A percentile compares a stretch with the other conserved stretches of the same genome.
These are phyloP conservation scores for Amblyopsis hoosieri DNA, from an alignment of 2,797 vertebrate species.

Conservation along the genomic window DNA sequence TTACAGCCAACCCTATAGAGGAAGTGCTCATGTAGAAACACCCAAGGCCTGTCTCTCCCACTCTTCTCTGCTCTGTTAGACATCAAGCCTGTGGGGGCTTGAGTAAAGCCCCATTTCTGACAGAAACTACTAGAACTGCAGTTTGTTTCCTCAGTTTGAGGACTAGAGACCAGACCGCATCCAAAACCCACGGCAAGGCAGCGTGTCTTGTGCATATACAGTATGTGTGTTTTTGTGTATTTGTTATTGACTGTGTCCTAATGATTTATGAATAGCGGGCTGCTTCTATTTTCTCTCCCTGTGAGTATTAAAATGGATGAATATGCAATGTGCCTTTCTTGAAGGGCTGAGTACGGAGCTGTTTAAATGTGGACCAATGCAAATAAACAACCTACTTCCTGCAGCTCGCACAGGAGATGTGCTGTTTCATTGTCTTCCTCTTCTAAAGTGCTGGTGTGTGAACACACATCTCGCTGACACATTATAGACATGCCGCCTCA, in stretches of 20 bases:
- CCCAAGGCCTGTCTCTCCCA: constrained; percentile 53
- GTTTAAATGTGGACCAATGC: constrained; percentile 70
- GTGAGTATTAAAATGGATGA: constrained; percentile 67
- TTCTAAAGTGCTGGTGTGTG: constrained; percentile 39
- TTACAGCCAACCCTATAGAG: constrained; percentile 76
- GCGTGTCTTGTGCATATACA: constrained; percentile 40
- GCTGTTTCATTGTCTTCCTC: constrained; percentile 41
- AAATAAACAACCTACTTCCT: constrained; percentile 75
- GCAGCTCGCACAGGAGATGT: constrained; percentile 51
- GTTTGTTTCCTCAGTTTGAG: constrained; percentile 45
- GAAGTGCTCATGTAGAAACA: constrained; percentile 68
- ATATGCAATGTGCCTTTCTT: constrained; percentile 69
- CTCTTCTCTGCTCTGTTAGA: constrained; percentile 64
- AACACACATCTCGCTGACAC: constrained; percentile 32
- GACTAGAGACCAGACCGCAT: constrained; percentile 38
- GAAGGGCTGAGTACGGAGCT: constrained; percentile 62
- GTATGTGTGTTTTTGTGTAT: constrained; percentile 41
- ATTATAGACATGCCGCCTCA: constrained; percentile 31
- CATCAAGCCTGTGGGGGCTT: constrained; percentile 56
- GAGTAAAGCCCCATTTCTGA: constrained; percentile 42
- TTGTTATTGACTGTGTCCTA: constrained; percentile 67
- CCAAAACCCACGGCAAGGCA: constrained; percentile 43
- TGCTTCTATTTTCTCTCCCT: constrained; percentile 67
- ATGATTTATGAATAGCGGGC: constrained; percentile 71
- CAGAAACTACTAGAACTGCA: constrained; percentile 43